Conservation (phyloP, 1,140 invertebrate species). For the Drosophila albomicans region DNA sequence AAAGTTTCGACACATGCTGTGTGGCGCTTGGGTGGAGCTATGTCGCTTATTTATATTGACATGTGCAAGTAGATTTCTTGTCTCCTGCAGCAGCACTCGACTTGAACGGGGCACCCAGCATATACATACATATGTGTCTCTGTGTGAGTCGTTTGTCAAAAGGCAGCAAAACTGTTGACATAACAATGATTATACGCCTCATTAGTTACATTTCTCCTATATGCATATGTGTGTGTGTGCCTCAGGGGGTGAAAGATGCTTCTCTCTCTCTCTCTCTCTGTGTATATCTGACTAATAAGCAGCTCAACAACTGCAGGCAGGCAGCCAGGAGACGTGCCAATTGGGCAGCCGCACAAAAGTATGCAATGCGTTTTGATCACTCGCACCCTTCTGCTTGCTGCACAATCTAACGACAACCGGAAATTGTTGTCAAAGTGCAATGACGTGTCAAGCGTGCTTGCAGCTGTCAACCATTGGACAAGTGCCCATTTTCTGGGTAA, state of each 20-base stretch:
- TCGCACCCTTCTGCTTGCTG: background rate
- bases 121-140: background rate
- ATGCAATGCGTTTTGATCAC: slow-evolving; percentile 40
- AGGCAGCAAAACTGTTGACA: slow-evolving; percentile 81
- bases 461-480: too few relatives aligned
- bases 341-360: slow-evolving; percentile 33
- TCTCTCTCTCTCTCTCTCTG: background rate
- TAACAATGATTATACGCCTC: slow-evolving; percentile 84
- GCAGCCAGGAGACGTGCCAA: slow-evolving; percentile 16
- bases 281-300: slow-evolving; percentile 46
- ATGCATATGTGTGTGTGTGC: slow-evolving; percentile 11
- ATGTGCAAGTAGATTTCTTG: slow-evolving; percentile 73
- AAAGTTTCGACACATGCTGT: slow-evolving; percentile 57
- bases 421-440: slow-evolving; percentile 14
- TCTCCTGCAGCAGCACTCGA: slow-evolving; percentile 28
- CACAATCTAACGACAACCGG: background rate
- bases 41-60: slow-evolving; percentile 77
- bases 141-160: slow-evolving; percentile 73
- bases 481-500: too few relatives aligned
- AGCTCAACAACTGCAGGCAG: slow-evolving; percentile 24
- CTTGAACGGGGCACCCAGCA: slow-evolving; percentile 15
- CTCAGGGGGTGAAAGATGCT: background rate
- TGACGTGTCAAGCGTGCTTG: slow-evolving; percentile 10
- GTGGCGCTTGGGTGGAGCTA: slow-evolving; percentile 22
- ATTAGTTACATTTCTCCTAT: slow-evolving; percentile 74